A percentile compares a stretch with the other conserved stretches of the same genome.
phyloP scores from a whole-genome alignment of 2,113 vertebrate genomes.

The Cryptotis parvus region DNA sequence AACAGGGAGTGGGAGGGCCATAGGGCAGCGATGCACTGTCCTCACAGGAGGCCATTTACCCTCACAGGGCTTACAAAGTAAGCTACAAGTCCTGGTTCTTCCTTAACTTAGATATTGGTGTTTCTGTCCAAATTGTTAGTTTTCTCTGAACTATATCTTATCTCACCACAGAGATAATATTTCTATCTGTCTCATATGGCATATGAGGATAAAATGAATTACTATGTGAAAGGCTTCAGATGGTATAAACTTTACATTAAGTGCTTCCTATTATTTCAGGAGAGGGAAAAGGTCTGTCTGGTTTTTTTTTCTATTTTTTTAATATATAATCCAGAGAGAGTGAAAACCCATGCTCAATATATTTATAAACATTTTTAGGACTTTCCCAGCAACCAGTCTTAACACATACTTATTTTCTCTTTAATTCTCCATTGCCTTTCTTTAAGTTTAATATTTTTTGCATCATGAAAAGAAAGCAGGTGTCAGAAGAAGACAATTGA shows the following conservation, averaged over 20 bases:
- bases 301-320: neutral
- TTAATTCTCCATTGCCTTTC: neutral
- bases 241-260: neutral
- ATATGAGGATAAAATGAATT: neutral
- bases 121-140: neutral
- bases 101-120: neutral
- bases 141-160: neutral
- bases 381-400: neutral
- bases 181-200: neutral
- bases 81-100: neutral
- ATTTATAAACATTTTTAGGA: neutral
- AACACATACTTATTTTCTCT: neutral
- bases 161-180: neutral
- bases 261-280: neutral
- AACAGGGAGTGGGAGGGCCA: neutral
- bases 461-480: conserved; percentile 4
- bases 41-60: neutral
- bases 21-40: neutral
- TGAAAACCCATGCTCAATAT: neutral
- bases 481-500: neutral
- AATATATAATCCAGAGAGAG: neutral
- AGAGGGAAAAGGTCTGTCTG: neutral
- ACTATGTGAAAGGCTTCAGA: neutral
- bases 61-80: neutral
- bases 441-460: neutral